phyloP scores from a whole-genome alignment of 2,797 vertebrate species.

The Todus mexicanus region DNA sequence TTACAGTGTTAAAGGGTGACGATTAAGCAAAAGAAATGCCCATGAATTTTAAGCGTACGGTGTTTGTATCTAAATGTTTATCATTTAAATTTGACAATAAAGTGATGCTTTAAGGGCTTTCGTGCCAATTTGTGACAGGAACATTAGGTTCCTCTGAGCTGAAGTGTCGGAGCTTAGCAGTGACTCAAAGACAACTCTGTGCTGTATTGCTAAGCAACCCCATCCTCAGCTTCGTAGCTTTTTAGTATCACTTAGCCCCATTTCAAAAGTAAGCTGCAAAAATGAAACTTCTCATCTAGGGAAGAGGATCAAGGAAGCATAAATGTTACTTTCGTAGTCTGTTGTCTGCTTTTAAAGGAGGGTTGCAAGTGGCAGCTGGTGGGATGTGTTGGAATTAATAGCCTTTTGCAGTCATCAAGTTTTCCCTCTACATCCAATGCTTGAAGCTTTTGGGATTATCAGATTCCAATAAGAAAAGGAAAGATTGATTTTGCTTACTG shows the following conservation, averaged over 20 bases:
- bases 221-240: neutral
- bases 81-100: constrained; percentile 24
- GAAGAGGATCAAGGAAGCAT: neutral
- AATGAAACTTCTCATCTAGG: neutral
- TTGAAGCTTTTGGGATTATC: neutral
- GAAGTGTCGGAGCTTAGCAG: constrained; percentile 23
- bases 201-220: constrained; percentile 67
- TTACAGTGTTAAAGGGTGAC: neutral
- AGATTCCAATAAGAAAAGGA: neutral
- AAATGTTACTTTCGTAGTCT: neutral
- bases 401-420: neutral
- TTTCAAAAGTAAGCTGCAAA: neutral
- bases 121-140: constrained; percentile 43
- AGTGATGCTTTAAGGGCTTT: constrained; percentile 34
- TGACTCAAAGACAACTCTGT: constrained; percentile 56
- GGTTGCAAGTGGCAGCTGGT: neutral
- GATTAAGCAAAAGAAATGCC: neutral
- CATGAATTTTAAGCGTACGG: neutral
- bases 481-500: neutral
- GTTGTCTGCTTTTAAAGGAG: neutral
- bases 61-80: constrained; percentile 30
- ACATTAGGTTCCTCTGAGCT: neutral
- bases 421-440: neutral
- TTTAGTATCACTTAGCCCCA: neutral
- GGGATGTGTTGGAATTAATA: neutral